Percentiles rank a stretch among this genome's conserved stretches.
These are phyloP conservation scores for Oxygymnocypris stewartii DNA, from an alignment of 2,113 vertebrate genomes.

Conservation along the genomic window DNA sequence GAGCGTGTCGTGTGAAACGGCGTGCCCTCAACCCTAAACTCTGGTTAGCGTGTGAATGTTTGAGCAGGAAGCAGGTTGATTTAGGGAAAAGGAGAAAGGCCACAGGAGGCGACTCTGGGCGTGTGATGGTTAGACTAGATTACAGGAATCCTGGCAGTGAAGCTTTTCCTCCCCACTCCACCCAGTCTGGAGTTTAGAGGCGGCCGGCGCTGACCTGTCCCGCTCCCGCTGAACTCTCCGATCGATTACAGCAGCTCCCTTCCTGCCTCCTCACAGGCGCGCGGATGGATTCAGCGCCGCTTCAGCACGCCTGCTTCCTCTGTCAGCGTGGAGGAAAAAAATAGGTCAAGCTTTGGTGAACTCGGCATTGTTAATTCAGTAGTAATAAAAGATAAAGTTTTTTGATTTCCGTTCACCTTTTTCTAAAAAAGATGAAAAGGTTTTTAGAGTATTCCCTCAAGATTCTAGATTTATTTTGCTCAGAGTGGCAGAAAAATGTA, in stretches of 20 bases:
- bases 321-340: neutral
- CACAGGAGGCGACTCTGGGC: slow-evolving; percentile 64
- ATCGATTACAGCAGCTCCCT: slow-evolving; percentile 45
- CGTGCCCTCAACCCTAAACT: neutral
- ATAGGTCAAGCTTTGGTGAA: slow-evolving; percentile 8
- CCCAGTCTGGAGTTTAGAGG: slow-evolving; percentile 52
- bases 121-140: slow-evolving; percentile 63
- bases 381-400: slow-evolving; percentile 14
- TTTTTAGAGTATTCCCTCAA: neutral
- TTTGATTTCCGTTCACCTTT: neutral
- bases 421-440: neutral
- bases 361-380: slow-evolving; percentile 11
- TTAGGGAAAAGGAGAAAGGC: slow-evolving; percentile 61
- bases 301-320: slow-evolving; percentile 28
- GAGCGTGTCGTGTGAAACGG: neutral
- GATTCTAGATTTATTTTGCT: neutral
- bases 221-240: slow-evolving; percentile 44
- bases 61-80: slow-evolving; percentile 58
- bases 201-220: slow-evolving; percentile 28
- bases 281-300: slow-evolving; percentile 14
- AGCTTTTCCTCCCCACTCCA: slow-evolving; percentile 65
- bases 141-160: slow-evolving; percentile 69
- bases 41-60: slow-evolving; percentile 57
- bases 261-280: slow-evolving; percentile 44
- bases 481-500: neutral